phyloP scores from a whole-genome alignment of 37 sponge, comb jelly and placozoan genomes.

The Oopsacas minuta region DNA sequence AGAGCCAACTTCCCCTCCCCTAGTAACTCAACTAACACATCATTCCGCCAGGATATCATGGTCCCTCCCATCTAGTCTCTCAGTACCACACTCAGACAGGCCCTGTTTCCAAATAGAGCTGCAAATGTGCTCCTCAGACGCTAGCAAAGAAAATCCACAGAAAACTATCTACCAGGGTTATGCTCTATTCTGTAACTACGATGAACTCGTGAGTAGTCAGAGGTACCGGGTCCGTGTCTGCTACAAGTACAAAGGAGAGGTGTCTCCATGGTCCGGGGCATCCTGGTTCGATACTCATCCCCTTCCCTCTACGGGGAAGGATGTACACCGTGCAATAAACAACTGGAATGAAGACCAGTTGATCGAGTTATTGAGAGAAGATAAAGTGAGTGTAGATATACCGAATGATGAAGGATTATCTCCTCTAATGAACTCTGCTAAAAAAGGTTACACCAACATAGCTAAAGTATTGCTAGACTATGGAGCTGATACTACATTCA shows the following conservation, averaged over 20 bases:
- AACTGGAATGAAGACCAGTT: constrained; percentile 3
- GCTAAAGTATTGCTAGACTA: neutral
- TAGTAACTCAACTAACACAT: neutral
- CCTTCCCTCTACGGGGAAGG: neutral
- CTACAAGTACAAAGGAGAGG: constrained; percentile 9
- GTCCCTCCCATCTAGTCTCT: neutral
- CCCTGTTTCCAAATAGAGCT: neutral
- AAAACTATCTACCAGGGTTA: neutral
- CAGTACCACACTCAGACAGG: neutral
- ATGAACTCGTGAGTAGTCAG: neutral
- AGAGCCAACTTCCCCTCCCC: neutral
- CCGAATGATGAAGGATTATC: neutral
- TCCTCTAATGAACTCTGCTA: neutral
- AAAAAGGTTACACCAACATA: neutral
- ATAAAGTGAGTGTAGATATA: neutral
- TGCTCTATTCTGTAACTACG: neutral
- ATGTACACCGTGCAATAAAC: neutral
- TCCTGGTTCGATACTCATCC: neutral
- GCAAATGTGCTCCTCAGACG: neutral
- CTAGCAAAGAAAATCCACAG: neutral
- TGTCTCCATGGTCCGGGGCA: neutral
- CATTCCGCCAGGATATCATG: neutral
- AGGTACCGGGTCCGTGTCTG: neutral
- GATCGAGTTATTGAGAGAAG: neutral
- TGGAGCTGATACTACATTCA: neutral